These are phyloP conservation scores for Smittia aterrima DNA, from an alignment of 2,888 invertebrate species.

Conservation along the genomic window DNA sequence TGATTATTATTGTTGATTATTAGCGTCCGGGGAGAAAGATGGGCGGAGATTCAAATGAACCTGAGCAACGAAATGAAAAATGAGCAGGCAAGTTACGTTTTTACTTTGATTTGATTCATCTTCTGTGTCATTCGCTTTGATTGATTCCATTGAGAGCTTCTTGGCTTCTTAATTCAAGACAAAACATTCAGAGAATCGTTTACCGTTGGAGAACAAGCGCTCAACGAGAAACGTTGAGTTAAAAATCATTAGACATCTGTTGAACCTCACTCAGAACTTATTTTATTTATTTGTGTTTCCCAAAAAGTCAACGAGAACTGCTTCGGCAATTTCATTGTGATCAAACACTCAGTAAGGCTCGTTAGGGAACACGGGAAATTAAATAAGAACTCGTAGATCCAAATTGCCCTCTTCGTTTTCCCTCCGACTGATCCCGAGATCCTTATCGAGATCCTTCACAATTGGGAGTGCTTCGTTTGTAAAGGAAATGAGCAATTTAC, in stretches of 20 bases:
- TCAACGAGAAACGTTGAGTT: not conserved
- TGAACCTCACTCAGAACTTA: constrained; percentile 2
- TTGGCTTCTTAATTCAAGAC: constrained; percentile 10
- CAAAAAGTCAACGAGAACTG: not conserved
- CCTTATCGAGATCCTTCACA: constrained; percentile 24
- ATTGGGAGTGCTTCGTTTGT: constrained; percentile 28
- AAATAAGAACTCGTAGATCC: constrained; percentile 9
- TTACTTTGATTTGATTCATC: not conserved
- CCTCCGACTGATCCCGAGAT: constrained; percentile 22
- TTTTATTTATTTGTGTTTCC: not conserved
- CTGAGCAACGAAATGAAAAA: not conserved
- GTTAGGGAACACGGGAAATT: constrained; percentile 4
- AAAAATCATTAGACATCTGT: constrained; percentile 20
- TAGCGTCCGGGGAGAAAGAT: not conserved
- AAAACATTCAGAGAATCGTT: not conserved
- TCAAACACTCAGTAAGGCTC: constrained; percentile 25
- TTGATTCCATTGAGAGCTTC: constrained; percentile 17
- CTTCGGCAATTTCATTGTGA: constrained; percentile 31
- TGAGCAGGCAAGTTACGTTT: too few species aligned
- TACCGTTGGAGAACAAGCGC: constrained; percentile 28
- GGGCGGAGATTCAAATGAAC: not conserved
- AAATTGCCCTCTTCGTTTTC: constrained; percentile 30
- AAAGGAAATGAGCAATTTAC: constrained; percentile 40
- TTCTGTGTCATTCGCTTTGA: constrained; percentile 6
- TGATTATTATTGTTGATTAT: constrained; percentile 21